Conservation (phyloP, 2,888 invertebrate genomes). For the Ormyrus nitidulus region DNA sequence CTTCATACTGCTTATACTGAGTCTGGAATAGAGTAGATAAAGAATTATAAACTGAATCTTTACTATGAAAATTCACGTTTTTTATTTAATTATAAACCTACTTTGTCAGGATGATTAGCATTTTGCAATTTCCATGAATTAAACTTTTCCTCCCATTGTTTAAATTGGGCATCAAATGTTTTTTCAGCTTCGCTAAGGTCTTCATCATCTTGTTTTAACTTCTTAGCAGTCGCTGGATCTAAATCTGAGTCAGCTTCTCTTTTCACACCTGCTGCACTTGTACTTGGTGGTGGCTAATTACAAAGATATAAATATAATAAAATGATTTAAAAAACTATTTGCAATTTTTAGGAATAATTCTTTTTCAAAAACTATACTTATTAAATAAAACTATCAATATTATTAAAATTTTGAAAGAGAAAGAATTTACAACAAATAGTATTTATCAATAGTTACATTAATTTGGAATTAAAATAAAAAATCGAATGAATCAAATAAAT, state of each 20-base stretch:
- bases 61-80: not conserved
- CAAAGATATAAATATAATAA: constrained; percentile 8
- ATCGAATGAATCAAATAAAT: not conserved
- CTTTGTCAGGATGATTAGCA: constrained; percentile 92
- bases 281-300: constrained; percentile 44
- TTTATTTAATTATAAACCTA: constrained; percentile 67
- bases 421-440: not conserved
- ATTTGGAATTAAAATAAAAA: not conserved
- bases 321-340: not conserved
- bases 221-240: constrained; percentile 70
- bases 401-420: not conserved
- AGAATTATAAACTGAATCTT: not conserved
- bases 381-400: not conserved
- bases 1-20: constrained; percentile 89
- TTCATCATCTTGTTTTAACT: constrained; percentile 68
- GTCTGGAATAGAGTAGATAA: constrained; percentile 67
- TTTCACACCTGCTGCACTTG: constrained; percentile 63
- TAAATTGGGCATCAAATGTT: constrained; percentile 91
- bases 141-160: constrained; percentile 94
- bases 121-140: constrained; percentile 94
- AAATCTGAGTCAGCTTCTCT: constrained; percentile 63
- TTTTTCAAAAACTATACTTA: too few species aligned
- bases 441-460: not conserved
- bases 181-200: constrained; percentile 83
- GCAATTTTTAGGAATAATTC: too few species aligned